phyloP scores from a whole-genome alignment of 2,797 vertebrate species.

The Pitangus sulphuratus region DNA sequence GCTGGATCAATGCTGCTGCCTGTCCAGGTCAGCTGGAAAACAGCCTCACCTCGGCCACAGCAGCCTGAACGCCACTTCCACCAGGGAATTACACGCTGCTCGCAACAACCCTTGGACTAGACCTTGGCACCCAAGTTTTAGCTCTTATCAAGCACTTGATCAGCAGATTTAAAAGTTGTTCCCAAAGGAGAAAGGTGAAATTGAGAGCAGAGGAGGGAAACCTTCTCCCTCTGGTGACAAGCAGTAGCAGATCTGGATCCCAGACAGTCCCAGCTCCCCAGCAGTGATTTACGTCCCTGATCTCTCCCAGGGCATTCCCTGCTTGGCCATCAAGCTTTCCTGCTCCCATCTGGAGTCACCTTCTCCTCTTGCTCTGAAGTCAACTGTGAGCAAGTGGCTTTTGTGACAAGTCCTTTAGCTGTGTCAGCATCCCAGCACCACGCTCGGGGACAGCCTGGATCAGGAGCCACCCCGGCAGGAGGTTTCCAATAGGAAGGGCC shows the following conservation, averaged over 20 bases:
- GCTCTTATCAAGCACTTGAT: background rate
- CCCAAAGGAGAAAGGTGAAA: constrained; percentile 33
- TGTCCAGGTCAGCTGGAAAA: background rate
- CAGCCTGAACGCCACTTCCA: background rate
- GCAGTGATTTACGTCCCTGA: background rate
- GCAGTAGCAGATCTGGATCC: accelerated
- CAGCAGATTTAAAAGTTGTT: background rate
- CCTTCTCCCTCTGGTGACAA: background rate
- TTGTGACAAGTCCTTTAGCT: background rate
- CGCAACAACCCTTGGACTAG: constrained; percentile 11
- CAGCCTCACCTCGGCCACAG: background rate
- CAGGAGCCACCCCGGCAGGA: background rate
- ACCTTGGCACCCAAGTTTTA: background rate
- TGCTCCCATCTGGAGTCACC: background rate
- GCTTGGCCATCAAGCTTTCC: background rate
- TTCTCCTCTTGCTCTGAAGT: background rate
- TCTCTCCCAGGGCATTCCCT: background rate
- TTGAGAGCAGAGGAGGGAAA: background rate
- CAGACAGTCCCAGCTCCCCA: accelerated
- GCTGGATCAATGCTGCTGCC: background rate
- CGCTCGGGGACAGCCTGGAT: accelerated
- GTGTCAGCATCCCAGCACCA: background rate
- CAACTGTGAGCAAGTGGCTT: background rate
- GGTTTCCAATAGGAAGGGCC: background rate
- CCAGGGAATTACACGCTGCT: background rate